A percentile compares a stretch with the other conserved stretches of the same genome.
Evolutionary conservation across 92 coral and sea anemone genomes (phyloP).

Genomic region (Zoanthus sociatus): DNA sequence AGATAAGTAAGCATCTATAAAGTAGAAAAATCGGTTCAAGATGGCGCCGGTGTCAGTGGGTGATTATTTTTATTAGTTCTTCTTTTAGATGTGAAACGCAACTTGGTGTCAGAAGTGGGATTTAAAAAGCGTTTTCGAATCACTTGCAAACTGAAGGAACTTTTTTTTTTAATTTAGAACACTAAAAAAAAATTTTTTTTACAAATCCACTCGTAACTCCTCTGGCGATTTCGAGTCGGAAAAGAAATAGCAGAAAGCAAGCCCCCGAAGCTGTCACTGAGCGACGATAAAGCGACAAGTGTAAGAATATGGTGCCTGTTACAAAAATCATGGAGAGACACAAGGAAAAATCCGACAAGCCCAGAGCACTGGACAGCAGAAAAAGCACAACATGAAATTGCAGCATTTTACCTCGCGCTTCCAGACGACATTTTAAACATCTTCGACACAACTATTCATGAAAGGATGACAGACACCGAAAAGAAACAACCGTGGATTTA

Average conservation of each 20-base stretch:
- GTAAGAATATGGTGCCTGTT: slow-evolving; percentile 32
- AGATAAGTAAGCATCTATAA: too few relatives aligned
- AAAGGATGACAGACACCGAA: slow-evolving; percentile 1
- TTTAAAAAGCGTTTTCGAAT: not conserved
- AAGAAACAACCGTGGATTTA: slow-evolving; percentile 24
- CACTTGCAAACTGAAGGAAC: not conserved
- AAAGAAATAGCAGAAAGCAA: not conserved
- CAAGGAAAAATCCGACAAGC: slow-evolving; percentile 22
- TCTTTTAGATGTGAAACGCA: not conserved
- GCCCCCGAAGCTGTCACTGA: not conserved
- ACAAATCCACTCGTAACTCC: not conserved
- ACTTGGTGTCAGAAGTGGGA: slow-evolving; percentile 26
- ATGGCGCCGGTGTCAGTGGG: too few relatives aligned
- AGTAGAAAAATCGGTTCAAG: too few relatives aligned
- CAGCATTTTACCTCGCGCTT: slow-evolving; percentile 29
- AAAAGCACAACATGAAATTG: slow-evolving; percentile 41
- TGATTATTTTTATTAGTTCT: too few relatives aligned
- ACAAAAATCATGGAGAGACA: slow-evolving; percentile 25
- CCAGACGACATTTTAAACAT: slow-evolving; percentile 36
- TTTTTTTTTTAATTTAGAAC: not conserved
- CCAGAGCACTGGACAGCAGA: slow-evolving; percentile 28
- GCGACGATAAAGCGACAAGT: slow-evolving; percentile 39
- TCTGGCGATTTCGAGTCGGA: not conserved
- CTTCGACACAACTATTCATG: slow-evolving; percentile 27
- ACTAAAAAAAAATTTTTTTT: not conserved